Evolutionary conservation across 2,113 vertebrate genomes (phyloP).

Genomic region (Pedetes capensis): DNA sequence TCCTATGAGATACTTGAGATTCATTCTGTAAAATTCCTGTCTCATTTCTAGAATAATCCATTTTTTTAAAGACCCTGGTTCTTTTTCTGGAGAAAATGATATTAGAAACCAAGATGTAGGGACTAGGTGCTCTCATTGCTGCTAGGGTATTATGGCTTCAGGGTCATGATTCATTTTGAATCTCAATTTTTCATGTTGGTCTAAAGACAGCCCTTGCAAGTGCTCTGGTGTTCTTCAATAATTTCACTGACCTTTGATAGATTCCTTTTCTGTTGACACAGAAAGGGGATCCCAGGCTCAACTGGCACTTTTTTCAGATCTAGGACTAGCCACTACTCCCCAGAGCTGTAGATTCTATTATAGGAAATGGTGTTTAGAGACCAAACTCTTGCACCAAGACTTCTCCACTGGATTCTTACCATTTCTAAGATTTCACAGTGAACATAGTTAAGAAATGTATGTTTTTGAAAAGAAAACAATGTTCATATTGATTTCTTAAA

Average conservation of each 20-base stretch:
- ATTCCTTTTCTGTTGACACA: background rate
- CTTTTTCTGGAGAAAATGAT: background rate
- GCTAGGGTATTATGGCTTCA: background rate
- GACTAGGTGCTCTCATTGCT: background rate
- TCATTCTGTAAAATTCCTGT: background rate
- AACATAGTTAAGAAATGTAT: background rate
- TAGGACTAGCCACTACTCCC: background rate
- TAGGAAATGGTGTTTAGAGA: background rate
- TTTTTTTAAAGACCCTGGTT: background rate
- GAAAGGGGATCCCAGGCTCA: background rate
- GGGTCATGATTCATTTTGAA: background rate
- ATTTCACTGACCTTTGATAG: background rate
- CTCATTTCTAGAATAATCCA: background rate
- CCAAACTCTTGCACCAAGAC: background rate
- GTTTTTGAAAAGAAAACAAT: background rate
- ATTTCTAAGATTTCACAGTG: background rate
- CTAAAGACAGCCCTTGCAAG: background rate
- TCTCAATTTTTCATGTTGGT: background rate
- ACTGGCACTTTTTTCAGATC: background rate
- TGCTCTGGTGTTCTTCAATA: background rate
- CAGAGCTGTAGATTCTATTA: background rate
- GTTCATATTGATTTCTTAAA: background rate
- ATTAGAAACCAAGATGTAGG: background rate
- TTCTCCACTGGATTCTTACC: background rate
- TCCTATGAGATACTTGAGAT: background rate